Percentiles rank a stretch among this genome's conserved stretches.
These are phyloP conservation scores for Sebastes paucispinis DNA, from an alignment of 2,797 vertebrate genomes.

Conservation along the genomic window DNA sequence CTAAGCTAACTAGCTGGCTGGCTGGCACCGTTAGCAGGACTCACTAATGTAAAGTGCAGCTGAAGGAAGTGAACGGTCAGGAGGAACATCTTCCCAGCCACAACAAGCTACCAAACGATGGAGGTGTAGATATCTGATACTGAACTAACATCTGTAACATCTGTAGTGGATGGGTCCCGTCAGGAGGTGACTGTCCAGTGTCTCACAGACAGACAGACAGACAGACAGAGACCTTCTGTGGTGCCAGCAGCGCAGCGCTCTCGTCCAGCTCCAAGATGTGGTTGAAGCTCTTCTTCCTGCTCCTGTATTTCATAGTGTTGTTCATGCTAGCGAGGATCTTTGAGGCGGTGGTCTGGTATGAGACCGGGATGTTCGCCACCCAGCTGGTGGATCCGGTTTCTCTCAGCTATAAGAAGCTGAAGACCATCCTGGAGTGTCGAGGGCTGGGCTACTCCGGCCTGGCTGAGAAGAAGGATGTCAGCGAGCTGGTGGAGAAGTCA, in stretches of 20 bases:
- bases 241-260: neutral
- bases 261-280: conserved; percentile 84
- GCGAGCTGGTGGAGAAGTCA: conserved; percentile 93
- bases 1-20: conserved; percentile 56
- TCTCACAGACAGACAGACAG: neutral
- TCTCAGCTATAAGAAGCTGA: conserved; percentile 92
- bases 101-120: neutral
- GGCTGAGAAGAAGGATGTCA: conserved; percentile 91
- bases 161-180: neutral
- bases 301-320: conserved; percentile 91
- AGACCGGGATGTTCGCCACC: conserved; percentile 92
- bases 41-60: neutral
- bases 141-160: no score
- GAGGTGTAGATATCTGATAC: neutral
- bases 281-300: conserved; percentile 93
- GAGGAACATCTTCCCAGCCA: neutral
- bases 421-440: conserved; percentile 93
- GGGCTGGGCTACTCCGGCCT: conserved; percentile 91
- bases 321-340: conserved; percentile 93
- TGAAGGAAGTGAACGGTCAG: conserved; percentile 14
- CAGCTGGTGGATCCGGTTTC: conserved; percentile 96
- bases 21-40: neutral
- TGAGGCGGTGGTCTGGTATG: conserved; percentile 95
- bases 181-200: neutral
- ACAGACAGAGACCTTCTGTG: neutral